Evolutionary conservation across 2,113 vertebrate species (phyloP), one percentile per base, ranked within the genome.

Genomic region (Orientallactaga bullata): DNA sequence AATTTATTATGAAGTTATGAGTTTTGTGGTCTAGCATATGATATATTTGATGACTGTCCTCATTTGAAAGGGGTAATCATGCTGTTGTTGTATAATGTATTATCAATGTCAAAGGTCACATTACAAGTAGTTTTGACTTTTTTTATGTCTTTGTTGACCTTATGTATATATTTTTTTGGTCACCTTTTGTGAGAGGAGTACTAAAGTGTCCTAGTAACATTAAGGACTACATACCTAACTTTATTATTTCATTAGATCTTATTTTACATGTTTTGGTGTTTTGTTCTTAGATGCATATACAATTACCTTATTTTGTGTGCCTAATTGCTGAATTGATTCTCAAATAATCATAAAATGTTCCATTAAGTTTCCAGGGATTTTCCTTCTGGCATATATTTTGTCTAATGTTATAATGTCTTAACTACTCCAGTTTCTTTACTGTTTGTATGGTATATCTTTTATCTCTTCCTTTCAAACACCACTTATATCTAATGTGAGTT

Each of bases 301-400:
- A 61, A 55, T 55, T 83, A 77, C 12, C 0, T 55, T 78, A 47
- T 77, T 16, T 55, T 11, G 32, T 21, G 39, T 47, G 6, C 66
- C 26, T 80, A n/a, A 28, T 74, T 66, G 17, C 73, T 84, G 66
- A 74, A 88, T 39, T 91, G 32, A 90, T 61, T 51, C 47, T 87
- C 91, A 68, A 13, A 16, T 74, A n/a, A 24, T 86, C 15, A 37
- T 23, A 47, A 55, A 20, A 58, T 35, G 5, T 74, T 86, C 7
- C 10, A 68, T 83, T 92, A 32, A 4, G 42, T 8, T 32, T 51
- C 55, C 47, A 71, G 30, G 8, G 63, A 66, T 42, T 92, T 93
- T 60, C 32, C 60, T 60, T 32, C 17, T 35, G 30, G 51, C 73
- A 18, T 9, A 2, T 51, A 37, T 47, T 94, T 73, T 85, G 24